These are phyloP conservation scores for Lordiphosa mommai DNA, from an alignment of 1,140 invertebrate genomes.

Conservation along the genomic window DNA sequence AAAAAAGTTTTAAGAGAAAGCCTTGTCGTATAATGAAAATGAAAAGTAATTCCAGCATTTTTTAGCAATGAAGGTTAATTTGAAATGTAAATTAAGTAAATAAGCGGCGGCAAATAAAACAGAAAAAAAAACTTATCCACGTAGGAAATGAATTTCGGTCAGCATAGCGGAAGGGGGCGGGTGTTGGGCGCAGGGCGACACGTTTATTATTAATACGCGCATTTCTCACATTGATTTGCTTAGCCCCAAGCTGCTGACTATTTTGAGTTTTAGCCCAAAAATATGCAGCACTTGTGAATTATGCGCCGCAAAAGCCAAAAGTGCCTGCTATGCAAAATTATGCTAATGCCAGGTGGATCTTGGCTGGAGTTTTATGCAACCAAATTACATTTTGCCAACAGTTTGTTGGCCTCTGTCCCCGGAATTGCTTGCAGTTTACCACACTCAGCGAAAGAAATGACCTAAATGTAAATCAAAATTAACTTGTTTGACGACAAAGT, in stretches of 20 bases:
- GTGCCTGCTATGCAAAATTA: slow-evolving; percentile 69
- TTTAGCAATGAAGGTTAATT: slow-evolving; percentile 75
- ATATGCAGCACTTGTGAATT: slow-evolving; percentile 72
- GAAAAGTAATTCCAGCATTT: slow-evolving; percentile 71
- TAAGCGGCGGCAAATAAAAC: slow-evolving; percentile 53
- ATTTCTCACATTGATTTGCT: slow-evolving; percentile 57
- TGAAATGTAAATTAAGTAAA: slow-evolving; percentile 70
- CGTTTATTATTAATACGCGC: slow-evolving; percentile 65
- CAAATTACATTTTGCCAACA: slow-evolving; percentile 47
- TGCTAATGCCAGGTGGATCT: slow-evolving; percentile 62
- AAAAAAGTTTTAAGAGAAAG: slow-evolving; percentile 15
- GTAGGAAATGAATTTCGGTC: slow-evolving; percentile 23
- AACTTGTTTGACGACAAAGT: too few relatives aligned
- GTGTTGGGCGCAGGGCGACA: background rate
- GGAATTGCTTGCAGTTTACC: background rate
- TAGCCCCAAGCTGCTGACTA: slow-evolving; percentile 38
- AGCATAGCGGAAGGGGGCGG: background rate
- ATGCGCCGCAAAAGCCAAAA: slow-evolving; percentile 48
- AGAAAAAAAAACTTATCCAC: slow-evolving; percentile 9
- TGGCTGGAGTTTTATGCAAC: slow-evolving; percentile 17
- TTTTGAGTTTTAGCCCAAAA: slow-evolving; percentile 61
- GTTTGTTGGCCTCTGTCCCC: slow-evolving; percentile 22
- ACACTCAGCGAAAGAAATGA: slow-evolving; percentile 4
- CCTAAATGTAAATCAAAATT: too few relatives aligned
- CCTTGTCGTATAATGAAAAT: slow-evolving; percentile 53